phyloP scores from a whole-genome alignment of 2,797 vertebrate genomes.

The Galago senegalensis region DNA sequence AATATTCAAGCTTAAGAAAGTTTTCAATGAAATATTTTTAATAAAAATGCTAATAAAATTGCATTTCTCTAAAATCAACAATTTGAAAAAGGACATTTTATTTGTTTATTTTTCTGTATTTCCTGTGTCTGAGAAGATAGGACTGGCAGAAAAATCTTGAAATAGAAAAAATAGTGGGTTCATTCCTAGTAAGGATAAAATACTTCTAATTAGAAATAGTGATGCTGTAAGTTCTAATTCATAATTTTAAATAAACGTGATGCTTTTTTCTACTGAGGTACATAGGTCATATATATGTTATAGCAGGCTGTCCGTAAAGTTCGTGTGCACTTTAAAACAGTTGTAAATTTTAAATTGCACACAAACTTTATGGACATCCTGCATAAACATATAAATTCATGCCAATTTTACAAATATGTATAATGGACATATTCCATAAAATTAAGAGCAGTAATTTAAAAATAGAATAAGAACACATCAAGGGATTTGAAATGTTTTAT shows the following conservation, averaged over 20 bases:
- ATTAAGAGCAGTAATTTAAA: slow-evolving; percentile 73
- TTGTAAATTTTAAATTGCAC: no score
- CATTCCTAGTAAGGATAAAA: slow-evolving; percentile 18
- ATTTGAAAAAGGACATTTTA: slow-evolving; percentile 30
- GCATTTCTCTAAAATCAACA: neutral
- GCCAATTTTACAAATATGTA: slow-evolving; percentile 62
- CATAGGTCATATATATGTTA: slow-evolving; percentile 41
- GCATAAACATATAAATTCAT: slow-evolving; percentile 43
- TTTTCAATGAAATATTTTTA: slow-evolving; percentile 2
- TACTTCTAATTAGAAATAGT: slow-evolving; percentile 37
- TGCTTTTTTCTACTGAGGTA: slow-evolving; percentile 38
- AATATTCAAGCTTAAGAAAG: neutral
- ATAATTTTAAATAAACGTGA: slow-evolving; percentile 38
- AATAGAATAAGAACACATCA: slow-evolving; percentile 58
- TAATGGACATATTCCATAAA: slow-evolving; percentile 55
- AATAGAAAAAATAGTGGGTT: neutral
- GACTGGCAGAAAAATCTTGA: neutral
- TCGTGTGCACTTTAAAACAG: no score
- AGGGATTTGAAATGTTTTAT: slow-evolving; percentile 34
- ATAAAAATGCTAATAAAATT: neutral
- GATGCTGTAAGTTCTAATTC: slow-evolving; percentile 17
- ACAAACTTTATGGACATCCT: no score
- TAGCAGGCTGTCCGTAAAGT: no score
- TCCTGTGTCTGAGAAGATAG: neutral
- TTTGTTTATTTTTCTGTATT: slow-evolving; percentile 9